A percentile compares a stretch with the other conserved stretches of the same genome.
Conservation (phyloP, 64 coral and sea anemone species). For the Porites australiensis region DNA sequence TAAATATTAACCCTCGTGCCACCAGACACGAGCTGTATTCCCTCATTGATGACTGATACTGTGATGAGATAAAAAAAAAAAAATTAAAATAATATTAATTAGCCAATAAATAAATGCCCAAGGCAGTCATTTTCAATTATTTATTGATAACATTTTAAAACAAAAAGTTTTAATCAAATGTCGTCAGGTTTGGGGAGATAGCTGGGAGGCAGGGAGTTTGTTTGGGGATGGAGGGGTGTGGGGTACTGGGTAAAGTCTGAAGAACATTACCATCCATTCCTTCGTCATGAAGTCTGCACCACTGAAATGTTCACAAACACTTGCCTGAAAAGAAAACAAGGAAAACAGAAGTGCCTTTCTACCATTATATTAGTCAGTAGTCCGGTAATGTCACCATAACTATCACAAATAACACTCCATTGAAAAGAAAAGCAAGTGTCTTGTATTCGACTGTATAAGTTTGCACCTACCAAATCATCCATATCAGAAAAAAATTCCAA, state of each 20-base stretch:
- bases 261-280: slow-evolving; percentile 91
- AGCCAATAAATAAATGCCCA: not conserved
- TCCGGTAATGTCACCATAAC: too few species aligned
- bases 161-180: too few species aligned
- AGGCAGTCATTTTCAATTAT: not conserved
- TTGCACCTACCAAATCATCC: slow-evolving; percentile 88
- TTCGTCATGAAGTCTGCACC: slow-evolving; percentile 88
- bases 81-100: not conserved
- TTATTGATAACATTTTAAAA: too few species aligned
- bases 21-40: slow-evolving; percentile 88
- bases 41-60: slow-evolving; percentile 85
- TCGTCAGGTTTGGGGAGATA: too few species aligned
- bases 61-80: not conserved
- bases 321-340: slow-evolving; percentile 45
- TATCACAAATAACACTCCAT: too few species aligned
- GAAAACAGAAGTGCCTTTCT: not conserved
- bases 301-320: slow-evolving; percentile 81
- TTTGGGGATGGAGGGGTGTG: too few species aligned
- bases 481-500: slow-evolving; percentile 88
- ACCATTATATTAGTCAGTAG: not conserved
- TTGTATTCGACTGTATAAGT: too few species aligned
- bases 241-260: too few species aligned
- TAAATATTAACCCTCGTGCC: slow-evolving; percentile 86
- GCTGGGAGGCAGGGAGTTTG: too few species aligned
- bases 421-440: not conserved